Evolutionary conservation across 2,888 invertebrate species (phyloP).

Genomic region (Zhengitettix transpicula): DNA sequence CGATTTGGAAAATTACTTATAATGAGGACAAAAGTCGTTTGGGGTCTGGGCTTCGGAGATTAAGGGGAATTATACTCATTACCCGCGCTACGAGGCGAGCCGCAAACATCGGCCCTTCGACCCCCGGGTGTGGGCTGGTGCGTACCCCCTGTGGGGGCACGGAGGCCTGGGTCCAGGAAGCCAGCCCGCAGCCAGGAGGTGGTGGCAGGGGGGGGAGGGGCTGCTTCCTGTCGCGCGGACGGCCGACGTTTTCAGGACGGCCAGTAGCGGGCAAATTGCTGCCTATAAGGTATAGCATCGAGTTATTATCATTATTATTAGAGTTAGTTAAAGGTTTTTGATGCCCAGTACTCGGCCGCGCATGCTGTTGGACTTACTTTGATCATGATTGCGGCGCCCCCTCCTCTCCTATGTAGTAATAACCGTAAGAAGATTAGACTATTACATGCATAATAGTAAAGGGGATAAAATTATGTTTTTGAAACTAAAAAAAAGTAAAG

Average conservation of each 20-base stretch:
- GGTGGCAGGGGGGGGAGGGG: neutral
- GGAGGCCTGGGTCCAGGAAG: too few relatives aligned
- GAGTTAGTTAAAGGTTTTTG: slow-evolving; percentile 9
- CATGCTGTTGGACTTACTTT: neutral
- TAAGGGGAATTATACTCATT: slow-evolving; percentile 10
- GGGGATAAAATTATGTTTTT: slow-evolving; percentile 9
- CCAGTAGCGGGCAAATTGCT: neutral
- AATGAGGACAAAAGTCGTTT: slow-evolving; percentile 8
- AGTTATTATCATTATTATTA: slow-evolving; percentile 9
- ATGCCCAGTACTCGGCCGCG: neutral
- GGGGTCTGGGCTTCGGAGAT: slow-evolving; percentile 5
- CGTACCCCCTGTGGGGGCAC: too few relatives aligned
- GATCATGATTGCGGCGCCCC: neutral
- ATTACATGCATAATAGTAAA: slow-evolving; percentile 9
- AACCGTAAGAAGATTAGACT: slow-evolving; percentile 5
- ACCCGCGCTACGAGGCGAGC: slow-evolving; percentile 5
- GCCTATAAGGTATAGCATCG: neutral
- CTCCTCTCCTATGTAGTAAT: neutral
- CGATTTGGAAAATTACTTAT: slow-evolving; percentile 10
- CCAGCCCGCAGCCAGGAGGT: too few relatives aligned
- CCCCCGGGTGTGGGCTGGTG: too few relatives aligned
- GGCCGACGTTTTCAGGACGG: neutral
- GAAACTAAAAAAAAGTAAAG: slow-evolving; percentile 6
- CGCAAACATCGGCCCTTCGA: neutral
- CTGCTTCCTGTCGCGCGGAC: neutral